Evolutionary conservation across 2,797 vertebrate species (phyloP), one percentile per base, ranked within the genome.

Genomic region (Euphonia xanthogaster): DNA sequence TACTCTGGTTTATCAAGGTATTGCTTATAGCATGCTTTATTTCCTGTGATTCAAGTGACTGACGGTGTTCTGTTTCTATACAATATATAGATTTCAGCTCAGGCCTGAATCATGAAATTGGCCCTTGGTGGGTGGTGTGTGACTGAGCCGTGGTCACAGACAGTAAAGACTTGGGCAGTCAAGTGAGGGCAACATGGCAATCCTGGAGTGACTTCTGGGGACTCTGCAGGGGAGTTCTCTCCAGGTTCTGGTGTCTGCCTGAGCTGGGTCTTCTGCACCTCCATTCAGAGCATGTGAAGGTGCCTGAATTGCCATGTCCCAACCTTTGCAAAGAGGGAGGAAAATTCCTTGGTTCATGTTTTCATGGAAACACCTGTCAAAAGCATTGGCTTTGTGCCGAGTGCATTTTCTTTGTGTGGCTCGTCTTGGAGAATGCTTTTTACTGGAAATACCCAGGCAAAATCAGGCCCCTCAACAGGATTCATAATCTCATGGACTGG

Each of bases 261-360:
- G 67, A 57, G 7, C 25, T 77, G 25, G 1, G 13, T 50, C n/a
- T 39, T 54, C 45, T 35, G 28, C 55, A 66, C 20, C 30, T 82
- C 21, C 4, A 1, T 73, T 77, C 44, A 33, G 35, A 61, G n/a
- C 25, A 30, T 0, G 0, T 31, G 45, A 76, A 42, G 27, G 28
- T 72, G 23, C 28, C 22, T 68, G 57, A 80, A 73, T 61, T 58
- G 73, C 24, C 18, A 6, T 9, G 14, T 63, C 22, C 67, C 23
- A 70, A 0, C 15, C 18, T 50, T 47, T n/a, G 25, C 14, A 27
- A 57, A 78, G 58, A 33, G 8, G 25, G 5, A 48, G 30, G 9
- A 66, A 25, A 54, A 35, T 17, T 37, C n/a, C 10, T 47, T 82
- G 7, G 4, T 63, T 74, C 12, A 3, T 30, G 7, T 85, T 78